Base-by-base conservation (phyloP, 2,113 vertebrate species). In the Malurus elegans region DNA sequence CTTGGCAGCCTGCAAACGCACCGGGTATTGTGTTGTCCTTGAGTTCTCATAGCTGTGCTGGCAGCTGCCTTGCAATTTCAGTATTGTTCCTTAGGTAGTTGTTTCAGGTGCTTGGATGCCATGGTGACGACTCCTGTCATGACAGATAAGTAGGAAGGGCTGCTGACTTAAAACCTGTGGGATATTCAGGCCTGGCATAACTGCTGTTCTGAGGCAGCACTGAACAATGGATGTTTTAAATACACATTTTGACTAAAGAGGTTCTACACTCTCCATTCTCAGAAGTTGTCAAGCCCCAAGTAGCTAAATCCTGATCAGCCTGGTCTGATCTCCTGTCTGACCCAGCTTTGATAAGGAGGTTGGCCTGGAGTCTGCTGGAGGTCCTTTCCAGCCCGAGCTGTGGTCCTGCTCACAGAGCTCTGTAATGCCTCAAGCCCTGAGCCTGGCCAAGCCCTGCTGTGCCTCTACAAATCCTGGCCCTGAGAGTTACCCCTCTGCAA, bases 101-200 rank as follows among this genome's bases (percentile, higher is more conserved):
- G 56, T 92, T 96, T 64, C 90, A 93, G 88, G 75, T 93, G 61
- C 86, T 74, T 66, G 61, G 86, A 72, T 94, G 69, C 75, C 85
- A 90, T 92, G 88, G 93, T 93, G 92, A 96, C 0, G 17, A 90
- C 67, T 93, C 74, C 79, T 94, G 86, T 90, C 90, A 83, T 88
- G 92, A 57, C 44, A 78, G 79, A 60, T 96, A 93, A 96, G 88
- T 67, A 84, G 79, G 44, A 93, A 81, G 0, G 2, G 40, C 64
- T 94, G 79, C 69, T 90, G 94, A 84, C 69, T 95, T 92, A 53
- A 92, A 92, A 80, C 34, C 69, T 75, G 72, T 19, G 67, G 21
- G 24, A 73, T 91, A 69, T 60, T 89, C 61, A 91, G 73, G 34
- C 62, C 50, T 92, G 80, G 48, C 44, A 92, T 70, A 70, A 67